Percentiles rank a stretch among this genome's conserved stretches.
phyloP scores from a whole-genome alignment of 2,113 vertebrate species.

The Galeopterus variegatus region DNA sequence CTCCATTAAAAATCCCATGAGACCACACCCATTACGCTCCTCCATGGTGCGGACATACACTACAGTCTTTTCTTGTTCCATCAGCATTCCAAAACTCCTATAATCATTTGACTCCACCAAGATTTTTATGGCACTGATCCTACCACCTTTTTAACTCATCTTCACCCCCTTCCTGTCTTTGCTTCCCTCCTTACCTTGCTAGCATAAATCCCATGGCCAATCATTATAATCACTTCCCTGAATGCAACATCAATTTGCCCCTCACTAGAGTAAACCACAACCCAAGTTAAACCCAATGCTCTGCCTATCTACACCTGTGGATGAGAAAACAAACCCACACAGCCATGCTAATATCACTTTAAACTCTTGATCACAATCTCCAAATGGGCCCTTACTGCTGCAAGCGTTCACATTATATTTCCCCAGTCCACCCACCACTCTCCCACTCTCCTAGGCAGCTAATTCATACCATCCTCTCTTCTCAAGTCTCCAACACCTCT shows the following conservation, averaged over 20 bases:
- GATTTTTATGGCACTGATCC: not conserved
- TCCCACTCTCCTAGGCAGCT: not conserved
- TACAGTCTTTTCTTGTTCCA: not conserved
- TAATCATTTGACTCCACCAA: not conserved
- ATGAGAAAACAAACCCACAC: not conserved
- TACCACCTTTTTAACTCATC: not conserved
- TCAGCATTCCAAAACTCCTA: not conserved
- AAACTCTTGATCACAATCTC: not conserved
- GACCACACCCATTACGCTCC: not conserved
- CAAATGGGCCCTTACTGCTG: not conserved
- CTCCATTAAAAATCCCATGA: not conserved
- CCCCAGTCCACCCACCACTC: not conserved
- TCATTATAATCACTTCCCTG: not conserved
- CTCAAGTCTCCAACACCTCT: not conserved
- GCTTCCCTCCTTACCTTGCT: not conserved
- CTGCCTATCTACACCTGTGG: not conserved
- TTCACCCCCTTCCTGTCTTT: not conserved
- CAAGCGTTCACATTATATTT: not conserved
- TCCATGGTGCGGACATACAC: not conserved
- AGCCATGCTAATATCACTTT: not conserved
- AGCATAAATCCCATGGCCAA: not conserved
- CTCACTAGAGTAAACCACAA: not conserved
- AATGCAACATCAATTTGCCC: not conserved
- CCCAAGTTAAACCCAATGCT: not conserved
- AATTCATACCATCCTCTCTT: not conserved